A percentile compares a stretch with the other conserved stretches of the same genome.
These are phyloP conservation scores for Microcebus ravelobensis DNA, from an alignment of 2,113 vertebrate species.

Conservation along the genomic window DNA sequence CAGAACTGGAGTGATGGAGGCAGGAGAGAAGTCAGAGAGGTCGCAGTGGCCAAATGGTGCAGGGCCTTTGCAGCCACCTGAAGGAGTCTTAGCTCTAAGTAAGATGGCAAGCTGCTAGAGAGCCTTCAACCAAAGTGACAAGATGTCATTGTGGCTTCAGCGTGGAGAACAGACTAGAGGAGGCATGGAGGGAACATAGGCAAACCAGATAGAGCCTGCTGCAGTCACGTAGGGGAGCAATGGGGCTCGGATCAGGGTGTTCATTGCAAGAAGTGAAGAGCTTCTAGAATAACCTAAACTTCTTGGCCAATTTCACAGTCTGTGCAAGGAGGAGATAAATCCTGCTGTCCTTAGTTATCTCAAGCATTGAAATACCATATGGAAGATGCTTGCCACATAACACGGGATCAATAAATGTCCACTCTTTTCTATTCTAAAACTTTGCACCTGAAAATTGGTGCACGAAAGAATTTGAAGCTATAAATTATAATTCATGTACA, in stretches of 20 bases:
- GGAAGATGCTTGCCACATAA: background rate
- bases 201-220: background rate
- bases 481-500: background rate
- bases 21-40: background rate
- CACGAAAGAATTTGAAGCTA: background rate
- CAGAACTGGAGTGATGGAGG: background rate
- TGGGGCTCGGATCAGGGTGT: background rate
- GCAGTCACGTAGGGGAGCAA: accelerated
- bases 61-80: background rate
- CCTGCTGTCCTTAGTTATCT: background rate
- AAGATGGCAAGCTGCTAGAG: background rate
- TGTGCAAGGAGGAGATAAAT: background rate
- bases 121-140: background rate
- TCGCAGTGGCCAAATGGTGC: accelerated
- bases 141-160: background rate
- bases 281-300: background rate
- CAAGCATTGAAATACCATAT: background rate
- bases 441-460: background rate
- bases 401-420: background rate
- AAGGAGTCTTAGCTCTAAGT: background rate
- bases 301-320: background rate
- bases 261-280: background rate
- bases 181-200: too few relatives aligned
- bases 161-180: background rate
- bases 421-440: background rate